Evolutionary conservation across 2,888 invertebrate species (phyloP).

Genomic region (Alcis repandata): DNA sequence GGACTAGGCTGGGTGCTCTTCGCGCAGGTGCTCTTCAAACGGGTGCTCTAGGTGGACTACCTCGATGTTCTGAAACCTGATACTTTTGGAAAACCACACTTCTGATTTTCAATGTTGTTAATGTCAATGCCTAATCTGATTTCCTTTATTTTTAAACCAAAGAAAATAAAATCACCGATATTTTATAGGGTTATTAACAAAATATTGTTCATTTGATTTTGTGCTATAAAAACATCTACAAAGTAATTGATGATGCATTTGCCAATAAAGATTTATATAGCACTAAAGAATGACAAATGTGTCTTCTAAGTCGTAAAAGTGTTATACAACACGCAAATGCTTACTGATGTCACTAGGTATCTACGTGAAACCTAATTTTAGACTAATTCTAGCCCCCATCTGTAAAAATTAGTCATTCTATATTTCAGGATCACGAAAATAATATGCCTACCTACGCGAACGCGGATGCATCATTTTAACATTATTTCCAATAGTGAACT

Average conservation of each 20-base stretch:
- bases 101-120: no score
- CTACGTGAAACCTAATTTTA: slow-evolving; percentile 30
- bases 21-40: no score
- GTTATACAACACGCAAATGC: background rate
- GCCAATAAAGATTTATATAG: background rate
- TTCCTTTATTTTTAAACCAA: no score
- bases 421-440: slow-evolving; percentile 9
- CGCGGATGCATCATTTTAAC: slow-evolving; percentile 28
- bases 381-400: slow-evolving; percentile 18
- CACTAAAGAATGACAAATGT: background rate
- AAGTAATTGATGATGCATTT: background rate
- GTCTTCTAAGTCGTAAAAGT: background rate
- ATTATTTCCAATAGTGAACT: slow-evolving; percentile 18
- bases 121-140: no score
- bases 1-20: no score
- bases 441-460: slow-evolving; percentile 24
- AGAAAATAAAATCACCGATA: no score
- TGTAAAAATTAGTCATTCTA: slow-evolving; percentile 32
- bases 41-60: no score
- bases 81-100: no score
- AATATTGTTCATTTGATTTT: no score
- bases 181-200: no score
- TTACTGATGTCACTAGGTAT: slow-evolving; percentile 2
- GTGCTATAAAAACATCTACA: background rate
- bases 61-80: no score